phyloP scores from a whole-genome alignment of 2,888 invertebrate species.

The Prenolepis imparis region DNA sequence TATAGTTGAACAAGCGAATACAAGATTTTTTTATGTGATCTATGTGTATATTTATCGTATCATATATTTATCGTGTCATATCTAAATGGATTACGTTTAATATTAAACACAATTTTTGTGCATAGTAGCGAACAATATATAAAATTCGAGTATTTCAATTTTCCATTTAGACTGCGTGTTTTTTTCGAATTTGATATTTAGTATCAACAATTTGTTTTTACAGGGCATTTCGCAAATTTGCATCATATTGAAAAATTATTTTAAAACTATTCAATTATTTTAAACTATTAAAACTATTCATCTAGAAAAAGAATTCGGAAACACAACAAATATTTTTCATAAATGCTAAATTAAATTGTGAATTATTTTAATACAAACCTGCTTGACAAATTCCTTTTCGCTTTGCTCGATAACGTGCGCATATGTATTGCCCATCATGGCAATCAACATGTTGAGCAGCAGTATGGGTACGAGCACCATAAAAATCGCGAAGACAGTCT shows the following conservation, averaged over 20 bases:
- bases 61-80: not conserved
- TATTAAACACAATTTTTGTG: not conserved
- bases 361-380: slow-evolving; percentile 87
- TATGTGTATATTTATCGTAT: not conserved
- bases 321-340: not conserved
- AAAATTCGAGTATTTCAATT: not conserved
- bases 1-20: not conserved
- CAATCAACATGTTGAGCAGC: slow-evolving; percentile 98
- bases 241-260: not conserved
- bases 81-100: not conserved
- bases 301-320: not conserved
- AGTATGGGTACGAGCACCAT: slow-evolving; percentile 99
- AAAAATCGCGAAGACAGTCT: slow-evolving; percentile 98
- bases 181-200: not conserved
- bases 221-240: not conserved
- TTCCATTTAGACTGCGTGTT: not conserved
- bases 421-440: slow-evolving; percentile 99
- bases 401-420: slow-evolving; percentile 99
- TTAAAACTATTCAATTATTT: not conserved
- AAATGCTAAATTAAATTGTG: not conserved
- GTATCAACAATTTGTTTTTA: not conserved
- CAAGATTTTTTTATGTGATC: not conserved
- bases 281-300: not conserved
- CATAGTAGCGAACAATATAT: not conserved
- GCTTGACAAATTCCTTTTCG: slow-evolving; percentile 99